Base-by-base conservation (phyloP, 2,888 invertebrate species). In the Rhimphoctona megacephalus region DNA sequence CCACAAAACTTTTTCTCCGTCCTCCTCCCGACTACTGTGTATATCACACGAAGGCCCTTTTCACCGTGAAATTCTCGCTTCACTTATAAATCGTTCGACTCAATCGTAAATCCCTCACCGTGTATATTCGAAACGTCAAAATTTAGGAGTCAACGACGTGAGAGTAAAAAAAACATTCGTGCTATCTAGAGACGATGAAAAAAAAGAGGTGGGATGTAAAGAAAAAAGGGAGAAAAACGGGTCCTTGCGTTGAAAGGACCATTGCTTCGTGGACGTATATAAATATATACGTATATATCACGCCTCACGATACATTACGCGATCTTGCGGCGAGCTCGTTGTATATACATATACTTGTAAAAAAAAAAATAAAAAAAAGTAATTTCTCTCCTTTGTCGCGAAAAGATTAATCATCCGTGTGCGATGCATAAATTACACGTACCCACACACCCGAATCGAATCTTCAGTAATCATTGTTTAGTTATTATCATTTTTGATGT, bases 191-290 rank as follows among this genome's bases (percentile, higher is more conserved):
- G 49, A 67, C 64, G 61, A 66, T 57, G 9, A 74, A 64, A 46
- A 66, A 46, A 33, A 52, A 52, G 61, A 61, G 30, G 61, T 61
- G 61, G 61, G 61, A 61, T 61, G 30, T 61, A 30, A 61, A 57
- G 57, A 57, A 57, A 57, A 57, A 43, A 46, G 22, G 64, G 30
- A 66, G 49, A 70, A 79, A 72, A 67, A 54, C 73, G 67, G 43
- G 70, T 67, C 77, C 85, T 77, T 67, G 77, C 74, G 49, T 69
- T 69, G 73, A 74, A 81, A 81, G 83, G 81, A 76, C 69, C 67
- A 73, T 74, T 39, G 77, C 83, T 77, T 67, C 73, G 36, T 73
- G 19, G 52, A 22, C 54, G 22, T 39, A 74, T 70, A 52, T 64
- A 17, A 43, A 39, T 36, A 78, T 73, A 69, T 57, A 70, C 14